phyloP scores from a whole-genome alignment of 2,797 vertebrate species.

The Xiphorhynchus erythropygius region DNA sequence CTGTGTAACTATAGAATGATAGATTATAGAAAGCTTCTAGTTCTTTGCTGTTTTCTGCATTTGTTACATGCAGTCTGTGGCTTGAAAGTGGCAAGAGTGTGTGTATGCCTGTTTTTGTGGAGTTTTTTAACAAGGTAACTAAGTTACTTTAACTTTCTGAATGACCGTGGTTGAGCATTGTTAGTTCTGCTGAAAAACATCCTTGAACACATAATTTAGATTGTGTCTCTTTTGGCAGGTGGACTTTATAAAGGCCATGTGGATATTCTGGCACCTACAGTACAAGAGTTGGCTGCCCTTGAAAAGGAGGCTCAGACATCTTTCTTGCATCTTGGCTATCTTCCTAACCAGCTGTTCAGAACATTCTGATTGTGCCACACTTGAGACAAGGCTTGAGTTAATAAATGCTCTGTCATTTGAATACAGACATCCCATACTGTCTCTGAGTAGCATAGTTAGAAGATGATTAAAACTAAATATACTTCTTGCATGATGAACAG shows the following conservation, averaged over 20 bases:
- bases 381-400: slow-evolving; percentile 24
- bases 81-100: not conserved
- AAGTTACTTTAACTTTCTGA: not conserved
- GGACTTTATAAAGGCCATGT: slow-evolving; percentile 94
- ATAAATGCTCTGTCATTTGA: slow-evolving; percentile 7
- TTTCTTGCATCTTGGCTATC: slow-evolving; percentile 93
- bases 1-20: not conserved
- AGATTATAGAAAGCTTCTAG: not conserved
- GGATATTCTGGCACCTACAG: slow-evolving; percentile 93
- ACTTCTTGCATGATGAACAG: slow-evolving; percentile 51
- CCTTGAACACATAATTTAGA: not conserved
- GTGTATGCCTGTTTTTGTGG: not conserved
- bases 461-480: not conserved
- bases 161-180: not conserved
- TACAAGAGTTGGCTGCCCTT: slow-evolving; percentile 91
- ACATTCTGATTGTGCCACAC: slow-evolving; percentile 82
- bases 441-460: slow-evolving; percentile 40
- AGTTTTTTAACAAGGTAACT: not conserved
- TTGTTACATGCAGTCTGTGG: not conserved
- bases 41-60: not conserved
- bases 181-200: not conserved
- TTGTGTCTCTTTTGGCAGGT: slow-evolving; percentile 76
- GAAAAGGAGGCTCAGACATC: slow-evolving; percentile 96
- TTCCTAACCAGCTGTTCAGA: slow-evolving; percentile 95
- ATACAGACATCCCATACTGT: slow-evolving; percentile 15